Percentiles rank a stretch among this genome's conserved stretches.
phyloP scores from a whole-genome alignment of 1,140 invertebrate genomes.

The Drosophila nebulosa region DNA sequence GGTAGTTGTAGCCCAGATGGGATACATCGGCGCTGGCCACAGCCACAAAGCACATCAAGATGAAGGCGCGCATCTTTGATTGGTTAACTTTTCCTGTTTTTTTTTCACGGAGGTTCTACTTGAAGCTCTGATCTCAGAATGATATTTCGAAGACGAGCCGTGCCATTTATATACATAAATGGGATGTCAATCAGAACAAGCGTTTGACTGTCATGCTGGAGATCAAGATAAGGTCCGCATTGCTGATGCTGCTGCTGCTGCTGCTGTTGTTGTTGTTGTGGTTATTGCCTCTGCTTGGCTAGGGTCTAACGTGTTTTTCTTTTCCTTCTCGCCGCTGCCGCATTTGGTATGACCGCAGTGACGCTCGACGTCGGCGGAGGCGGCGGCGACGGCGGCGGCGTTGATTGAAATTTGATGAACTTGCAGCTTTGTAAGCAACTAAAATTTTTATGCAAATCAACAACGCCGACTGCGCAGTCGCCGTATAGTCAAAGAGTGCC shows the following conservation, averaged over 20 bases:
- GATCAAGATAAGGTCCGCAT: slow-evolving; percentile 62
- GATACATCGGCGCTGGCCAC: slow-evolving; percentile 65
- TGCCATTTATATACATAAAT: slow-evolving; percentile 60
- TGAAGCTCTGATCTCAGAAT: slow-evolving; percentile 65
- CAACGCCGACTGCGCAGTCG: slow-evolving; percentile 20
- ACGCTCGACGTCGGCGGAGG: not conserved
- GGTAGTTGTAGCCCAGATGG: slow-evolving; percentile 73
- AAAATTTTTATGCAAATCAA: slow-evolving; percentile 71
- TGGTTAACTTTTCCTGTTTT: not conserved
- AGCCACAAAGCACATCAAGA: slow-evolving; percentile 68
- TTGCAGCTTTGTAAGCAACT: slow-evolving; percentile 39
- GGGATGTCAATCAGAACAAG: slow-evolving; percentile 63
- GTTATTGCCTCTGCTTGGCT: not conserved
- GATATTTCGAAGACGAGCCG: slow-evolving; percentile 38
- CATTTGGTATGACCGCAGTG: slow-evolving; percentile 18
- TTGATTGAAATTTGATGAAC: slow-evolving; percentile 77
- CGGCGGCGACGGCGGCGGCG: slow-evolving; percentile 25
- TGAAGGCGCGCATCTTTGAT: slow-evolving; percentile 62
- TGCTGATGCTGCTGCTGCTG: not conserved
- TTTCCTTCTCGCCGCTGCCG: slow-evolving; percentile 35
- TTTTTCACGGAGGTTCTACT: slow-evolving; percentile 47
- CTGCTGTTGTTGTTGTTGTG: not conserved
- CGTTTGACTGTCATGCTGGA: slow-evolving; percentile 45
- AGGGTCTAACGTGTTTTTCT: slow-evolving; percentile 63
- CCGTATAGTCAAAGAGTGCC: slow-evolving; percentile 9